Conservation (phyloP, 1,140 invertebrate species). For the Drosophila subpulchrella region DNA sequence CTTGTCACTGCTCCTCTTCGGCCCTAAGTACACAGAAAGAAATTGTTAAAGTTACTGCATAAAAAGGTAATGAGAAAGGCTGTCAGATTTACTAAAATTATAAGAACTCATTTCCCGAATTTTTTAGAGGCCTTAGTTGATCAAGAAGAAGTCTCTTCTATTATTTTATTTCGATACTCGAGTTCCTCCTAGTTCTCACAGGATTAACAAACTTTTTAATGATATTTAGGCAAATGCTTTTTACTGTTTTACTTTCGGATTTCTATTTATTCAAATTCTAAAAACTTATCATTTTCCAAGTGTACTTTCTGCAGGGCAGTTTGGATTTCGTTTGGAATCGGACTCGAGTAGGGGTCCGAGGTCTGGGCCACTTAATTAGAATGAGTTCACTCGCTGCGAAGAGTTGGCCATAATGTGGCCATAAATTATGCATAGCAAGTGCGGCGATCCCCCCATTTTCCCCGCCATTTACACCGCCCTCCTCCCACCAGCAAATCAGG, state of each 20-base stretch:
- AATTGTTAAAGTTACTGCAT: background rate
- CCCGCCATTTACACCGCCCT: conserved; percentile 4
- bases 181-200: no score
- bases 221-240: no score
- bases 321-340: conserved; percentile 8
- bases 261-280: no score
- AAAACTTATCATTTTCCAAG: background rate
- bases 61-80: no score
- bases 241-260: background rate
- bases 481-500: background rate
- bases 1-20: conserved; percentile 12
- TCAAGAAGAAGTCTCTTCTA: no score
- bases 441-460: conserved; percentile 19
- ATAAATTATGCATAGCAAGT: conserved; percentile 81
- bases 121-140: background rate
- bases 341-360: conserved; percentile 8
- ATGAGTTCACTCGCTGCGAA: conserved; percentile 71
- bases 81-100: background rate
- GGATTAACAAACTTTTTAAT: no score
- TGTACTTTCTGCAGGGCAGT: conserved; percentile 6
- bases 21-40: background rate
- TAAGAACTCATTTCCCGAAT: background rate
- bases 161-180: no score
- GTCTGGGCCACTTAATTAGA: conserved; percentile 73
- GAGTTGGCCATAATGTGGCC: conserved; percentile 54